These are phyloP conservation scores for Meteorus colon DNA, from an alignment of 2,888 invertebrate species.

Conservation along the genomic window DNA sequence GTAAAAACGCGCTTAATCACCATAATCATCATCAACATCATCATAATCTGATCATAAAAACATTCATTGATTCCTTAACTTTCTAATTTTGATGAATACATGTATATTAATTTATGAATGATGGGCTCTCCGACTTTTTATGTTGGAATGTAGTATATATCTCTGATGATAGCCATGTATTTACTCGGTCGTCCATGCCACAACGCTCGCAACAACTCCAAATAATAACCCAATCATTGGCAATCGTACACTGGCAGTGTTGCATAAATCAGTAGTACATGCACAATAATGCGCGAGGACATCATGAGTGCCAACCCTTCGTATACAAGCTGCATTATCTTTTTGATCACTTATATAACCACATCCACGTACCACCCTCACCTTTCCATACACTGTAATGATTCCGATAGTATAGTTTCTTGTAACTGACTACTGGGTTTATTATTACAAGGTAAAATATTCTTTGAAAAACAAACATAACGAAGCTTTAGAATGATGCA, in stretches of 20 bases:
- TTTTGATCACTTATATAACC: slow-evolving; percentile 82
- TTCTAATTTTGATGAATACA: neutral
- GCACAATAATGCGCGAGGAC: slow-evolving; percentile 85
- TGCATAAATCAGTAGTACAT: slow-evolving; percentile 86
- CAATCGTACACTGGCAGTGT: slow-evolving; percentile 73
- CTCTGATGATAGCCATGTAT: slow-evolving; percentile 1
- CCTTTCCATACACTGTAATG: slow-evolving; percentile 83
- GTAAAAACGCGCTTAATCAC: slow-evolving; percentile 28
- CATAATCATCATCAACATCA: slow-evolving; percentile 8
- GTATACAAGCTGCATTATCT: slow-evolving; percentile 79
- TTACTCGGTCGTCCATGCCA: slow-evolving; percentile 31
- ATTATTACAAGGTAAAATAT: neutral
- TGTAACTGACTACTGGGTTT: neutral
- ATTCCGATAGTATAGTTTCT: neutral
- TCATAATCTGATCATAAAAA: slow-evolving; percentile 29
- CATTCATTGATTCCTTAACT: slow-evolving; percentile 15
- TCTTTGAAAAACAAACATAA: neutral
- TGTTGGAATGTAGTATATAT: neutral
- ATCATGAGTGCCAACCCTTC: slow-evolving; percentile 83
- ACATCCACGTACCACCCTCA: slow-evolving; percentile 86
- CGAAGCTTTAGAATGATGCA: neutral
- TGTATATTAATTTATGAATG: slow-evolving; percentile 4
- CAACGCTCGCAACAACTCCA: slow-evolving; percentile 15
- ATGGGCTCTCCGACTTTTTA: neutral
- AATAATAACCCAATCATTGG: slow-evolving; percentile 33